phyloP scores from a whole-genome alignment of 2,888 invertebrate species.

The Phrixothrix hirtus region DNA sequence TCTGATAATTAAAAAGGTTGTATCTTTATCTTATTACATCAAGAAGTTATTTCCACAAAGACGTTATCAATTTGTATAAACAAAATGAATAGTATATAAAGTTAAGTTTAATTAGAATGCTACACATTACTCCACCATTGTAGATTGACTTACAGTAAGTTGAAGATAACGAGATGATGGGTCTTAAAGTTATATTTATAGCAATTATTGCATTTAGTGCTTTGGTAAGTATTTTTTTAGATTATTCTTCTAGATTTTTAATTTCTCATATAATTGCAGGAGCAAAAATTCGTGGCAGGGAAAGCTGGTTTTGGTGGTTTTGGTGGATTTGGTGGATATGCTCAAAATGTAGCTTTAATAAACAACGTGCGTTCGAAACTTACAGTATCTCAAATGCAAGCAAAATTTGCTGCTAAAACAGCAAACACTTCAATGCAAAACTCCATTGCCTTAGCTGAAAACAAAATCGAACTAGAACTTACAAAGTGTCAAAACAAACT shows the following conservation, averaged over 20 bases:
- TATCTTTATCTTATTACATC: no score
- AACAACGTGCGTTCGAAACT: not conserved
- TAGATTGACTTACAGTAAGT: not conserved
- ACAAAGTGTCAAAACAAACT: not conserved
- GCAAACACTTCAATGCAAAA: not conserved
- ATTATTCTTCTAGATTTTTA: not conserved
- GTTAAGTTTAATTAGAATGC: not conserved
- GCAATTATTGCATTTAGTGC: not conserved
- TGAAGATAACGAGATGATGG: not conserved
- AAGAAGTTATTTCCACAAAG: not conserved
- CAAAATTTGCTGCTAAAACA: not conserved
- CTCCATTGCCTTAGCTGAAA: not conserved
- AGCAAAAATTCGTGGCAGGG: not conserved
- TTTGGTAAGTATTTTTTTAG: not conserved
- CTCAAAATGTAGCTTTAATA: not conserved
- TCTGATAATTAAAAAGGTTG: no score
- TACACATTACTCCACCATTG: not conserved
- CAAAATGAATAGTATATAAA: not conserved
- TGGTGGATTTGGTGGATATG: not conserved
- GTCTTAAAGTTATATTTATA: not conserved
- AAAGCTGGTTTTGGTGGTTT: not conserved
- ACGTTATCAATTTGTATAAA: not conserved
- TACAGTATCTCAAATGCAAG: not conserved
- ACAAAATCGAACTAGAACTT: not conserved
- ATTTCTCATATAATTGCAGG: not conserved